phyloP scores from a whole-genome alignment of 2,797 vertebrate genomes.

The Rhinogobio ventralis region DNA sequence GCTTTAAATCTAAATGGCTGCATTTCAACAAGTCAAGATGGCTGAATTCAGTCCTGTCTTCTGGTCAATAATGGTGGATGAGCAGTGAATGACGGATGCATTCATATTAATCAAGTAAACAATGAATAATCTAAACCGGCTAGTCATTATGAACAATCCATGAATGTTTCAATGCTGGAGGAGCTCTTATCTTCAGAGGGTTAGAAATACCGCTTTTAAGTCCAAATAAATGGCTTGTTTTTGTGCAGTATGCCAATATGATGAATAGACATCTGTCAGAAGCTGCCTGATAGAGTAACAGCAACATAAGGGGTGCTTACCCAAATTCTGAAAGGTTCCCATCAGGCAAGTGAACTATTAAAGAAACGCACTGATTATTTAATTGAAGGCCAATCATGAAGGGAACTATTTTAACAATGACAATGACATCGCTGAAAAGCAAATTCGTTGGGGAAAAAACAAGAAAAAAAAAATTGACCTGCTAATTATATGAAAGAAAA shows the following conservation, averaged over 20 bases:
- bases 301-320: conserved; percentile 1
- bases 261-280: conserved; percentile 36
- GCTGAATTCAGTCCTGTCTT: neutral
- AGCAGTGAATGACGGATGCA: neutral
- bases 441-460: conserved; percentile 9
- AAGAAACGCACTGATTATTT: conserved; percentile 50
- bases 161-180: conserved; percentile 14
- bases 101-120: conserved; percentile 12
- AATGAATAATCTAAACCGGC: neutral
- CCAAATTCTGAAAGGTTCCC: neutral
- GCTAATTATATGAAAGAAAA: conserved; percentile 44
- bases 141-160: conserved; percentile 1
- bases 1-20: neutral
- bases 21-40: conserved; percentile 5
- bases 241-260: conserved; percentile 13
- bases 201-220: conserved; percentile 24
- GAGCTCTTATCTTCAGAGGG: conserved; percentile 11
- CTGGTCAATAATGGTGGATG: neutral
- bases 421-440: conserved; percentile 37
- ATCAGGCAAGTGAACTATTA: conserved; percentile 28
- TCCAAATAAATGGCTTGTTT: conserved; percentile 38
- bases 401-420: conserved; percentile 30
- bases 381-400: conserved; percentile 48
- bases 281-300: neutral
- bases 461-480: neutral